A percentile compares a stretch with the other conserved stretches of the same genome.
phyloP scores from a whole-genome alignment of 2,113 vertebrate genomes.

The Pelmatolapia mariae region DNA sequence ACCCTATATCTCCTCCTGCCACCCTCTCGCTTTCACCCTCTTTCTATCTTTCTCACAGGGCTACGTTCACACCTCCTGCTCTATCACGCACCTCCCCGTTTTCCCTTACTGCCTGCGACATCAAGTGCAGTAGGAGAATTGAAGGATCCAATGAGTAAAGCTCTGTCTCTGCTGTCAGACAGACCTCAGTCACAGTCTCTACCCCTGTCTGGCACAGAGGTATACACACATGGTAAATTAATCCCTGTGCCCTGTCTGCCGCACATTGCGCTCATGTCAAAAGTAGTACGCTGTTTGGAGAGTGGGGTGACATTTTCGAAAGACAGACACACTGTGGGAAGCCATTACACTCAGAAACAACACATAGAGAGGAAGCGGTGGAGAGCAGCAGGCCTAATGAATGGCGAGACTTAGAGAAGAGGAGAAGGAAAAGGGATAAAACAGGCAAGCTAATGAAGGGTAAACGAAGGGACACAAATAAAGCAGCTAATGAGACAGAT shows the following conservation, averaged over 20 bases:
- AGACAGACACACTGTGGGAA: constrained; percentile 51
- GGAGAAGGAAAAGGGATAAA: constrained; percentile 40
- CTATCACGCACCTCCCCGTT: neutral
- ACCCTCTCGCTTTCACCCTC: neutral
- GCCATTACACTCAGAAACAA: constrained; percentile 45
- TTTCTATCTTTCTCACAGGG: neutral
- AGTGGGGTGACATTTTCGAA: constrained; percentile 51
- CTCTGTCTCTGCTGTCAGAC: constrained; percentile 52
- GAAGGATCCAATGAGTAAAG: constrained; percentile 34
- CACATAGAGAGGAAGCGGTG: constrained; percentile 2
- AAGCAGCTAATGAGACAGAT: constrained; percentile 70
- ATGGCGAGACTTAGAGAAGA: constrained; percentile 34
- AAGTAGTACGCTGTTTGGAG: constrained; percentile 29
- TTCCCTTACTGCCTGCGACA: constrained; percentile 28
- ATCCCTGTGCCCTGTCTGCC: constrained; percentile 60
- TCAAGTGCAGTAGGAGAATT: constrained; percentile 36
- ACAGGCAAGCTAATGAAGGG: constrained; percentile 65
- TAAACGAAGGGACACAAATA: constrained; percentile 67
- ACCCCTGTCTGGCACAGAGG: constrained; percentile 60
- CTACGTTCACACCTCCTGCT: constrained; percentile 1
- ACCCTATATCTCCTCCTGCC: neutral
- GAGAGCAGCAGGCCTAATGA: constrained; percentile 38
- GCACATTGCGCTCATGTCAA: constrained; percentile 60
- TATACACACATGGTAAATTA: constrained; percentile 66
- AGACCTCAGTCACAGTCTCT: constrained; percentile 66